Conservation (phyloP, 2,888 invertebrate genomes). For the Busseola fusca region DNA sequence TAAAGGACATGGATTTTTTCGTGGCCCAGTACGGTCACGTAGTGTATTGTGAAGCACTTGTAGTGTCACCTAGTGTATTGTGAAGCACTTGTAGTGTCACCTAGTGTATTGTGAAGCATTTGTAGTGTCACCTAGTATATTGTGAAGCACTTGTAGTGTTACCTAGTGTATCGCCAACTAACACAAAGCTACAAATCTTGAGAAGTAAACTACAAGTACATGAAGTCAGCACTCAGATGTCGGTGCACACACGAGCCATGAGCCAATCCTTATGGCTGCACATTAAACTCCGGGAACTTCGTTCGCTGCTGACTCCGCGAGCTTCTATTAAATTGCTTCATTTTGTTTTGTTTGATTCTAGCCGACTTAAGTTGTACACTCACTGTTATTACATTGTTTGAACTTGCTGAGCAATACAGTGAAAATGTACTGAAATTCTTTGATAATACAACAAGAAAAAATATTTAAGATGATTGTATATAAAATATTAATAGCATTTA, state of each 20-base stretch:
- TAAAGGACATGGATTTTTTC: no score
- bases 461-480: constrained; percentile 13
- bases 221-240: not conserved
- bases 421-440: constrained; percentile 7
- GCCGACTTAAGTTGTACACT: constrained; percentile 22
- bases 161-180: constrained; percentile 10
- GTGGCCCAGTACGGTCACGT: no score
- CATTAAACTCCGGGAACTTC: constrained; percentile 37
- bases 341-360: constrained; percentile 42
- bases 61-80: constrained; percentile 4
- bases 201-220: constrained; percentile 13
- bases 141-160: not conserved
- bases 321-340: constrained; percentile 47
- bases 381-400: constrained; percentile 27
- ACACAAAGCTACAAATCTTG: constrained; percentile 37
- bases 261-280: constrained; percentile 25
- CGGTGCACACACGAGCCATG: constrained; percentile 3
- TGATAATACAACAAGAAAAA: constrained; percentile 10
- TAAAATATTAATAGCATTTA: constrained; percentile 30
- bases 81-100: not conserved
- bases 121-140: not conserved
- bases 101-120: not conserved
- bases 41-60: constrained; percentile 5
- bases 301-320: constrained; percentile 31
- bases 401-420: constrained; percentile 33